These are phyloP conservation scores for Octonoba sinensis DNA, from an alignment of 2,888 invertebrate species.

Conservation along the genomic window DNA sequence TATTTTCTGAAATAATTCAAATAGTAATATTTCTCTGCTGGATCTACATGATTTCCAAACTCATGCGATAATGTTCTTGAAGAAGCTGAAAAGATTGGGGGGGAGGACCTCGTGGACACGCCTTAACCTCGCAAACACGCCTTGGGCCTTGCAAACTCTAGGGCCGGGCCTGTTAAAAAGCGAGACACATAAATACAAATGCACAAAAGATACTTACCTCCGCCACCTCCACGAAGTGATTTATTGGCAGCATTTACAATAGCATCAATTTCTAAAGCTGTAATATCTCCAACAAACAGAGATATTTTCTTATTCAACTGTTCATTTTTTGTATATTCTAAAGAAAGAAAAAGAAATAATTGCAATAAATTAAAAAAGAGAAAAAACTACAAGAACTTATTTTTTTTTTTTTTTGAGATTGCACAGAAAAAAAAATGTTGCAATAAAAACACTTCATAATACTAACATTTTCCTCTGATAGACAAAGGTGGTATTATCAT, in stretches of 20 bases:
- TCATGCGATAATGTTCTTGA: too few relatives aligned
- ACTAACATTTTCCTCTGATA: too few relatives aligned
- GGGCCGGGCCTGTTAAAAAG: not conserved
- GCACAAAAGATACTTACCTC: conserved; percentile 73
- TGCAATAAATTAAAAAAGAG: not conserved
- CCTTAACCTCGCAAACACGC: not conserved
- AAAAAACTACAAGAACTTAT: not conserved
- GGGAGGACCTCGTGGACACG: not conserved
- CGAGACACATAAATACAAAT: not conserved
- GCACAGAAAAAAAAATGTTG: not conserved
- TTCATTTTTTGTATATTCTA: conserved; percentile 50
- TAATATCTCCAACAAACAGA: conserved; percentile 83
- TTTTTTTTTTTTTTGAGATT: not conserved
- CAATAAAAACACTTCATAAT: too few relatives aligned
- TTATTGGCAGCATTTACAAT: conserved; percentile 93
- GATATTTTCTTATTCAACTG: conserved; percentile 71
- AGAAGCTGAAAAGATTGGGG: too few relatives aligned
- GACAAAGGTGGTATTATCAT: too few relatives aligned
- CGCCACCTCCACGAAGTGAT: conserved; percentile 82
- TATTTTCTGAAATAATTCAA: too few relatives aligned
- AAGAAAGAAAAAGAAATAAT: not conserved
- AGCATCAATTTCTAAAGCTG: conserved; percentile 85
- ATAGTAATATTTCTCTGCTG: too few relatives aligned
- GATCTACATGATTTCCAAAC: too few relatives aligned
- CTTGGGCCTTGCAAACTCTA: not conserved